Evolutionary conservation across 2,797 vertebrate species (phyloP).

Genomic region (Pipistrellus pipistrellus): DNA sequence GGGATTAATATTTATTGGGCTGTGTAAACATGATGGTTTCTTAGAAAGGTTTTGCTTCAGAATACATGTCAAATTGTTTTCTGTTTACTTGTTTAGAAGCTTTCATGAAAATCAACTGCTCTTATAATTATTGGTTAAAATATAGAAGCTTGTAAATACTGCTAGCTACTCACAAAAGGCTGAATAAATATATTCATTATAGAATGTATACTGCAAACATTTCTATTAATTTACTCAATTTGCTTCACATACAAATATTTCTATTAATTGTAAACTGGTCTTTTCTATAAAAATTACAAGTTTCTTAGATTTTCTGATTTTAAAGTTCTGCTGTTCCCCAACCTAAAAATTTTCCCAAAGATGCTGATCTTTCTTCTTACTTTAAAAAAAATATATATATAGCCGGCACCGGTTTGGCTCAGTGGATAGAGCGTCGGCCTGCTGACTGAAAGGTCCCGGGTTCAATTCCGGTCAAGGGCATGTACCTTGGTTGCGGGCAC

Average conservation of each 20-base stretch:
- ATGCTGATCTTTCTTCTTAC: not conserved
- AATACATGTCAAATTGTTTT: not conserved
- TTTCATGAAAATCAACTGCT: not conserved
- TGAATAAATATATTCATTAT: not conserved
- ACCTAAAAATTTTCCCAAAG: not conserved
- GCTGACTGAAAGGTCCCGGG: no score
- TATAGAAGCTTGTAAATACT: not conserved
- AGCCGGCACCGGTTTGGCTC: no score
- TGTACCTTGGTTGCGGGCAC: no score
- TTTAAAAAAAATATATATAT: no score
- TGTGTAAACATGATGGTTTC: conserved; percentile 15
- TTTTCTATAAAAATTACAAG: conserved; percentile 14
- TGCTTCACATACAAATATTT: not conserved
- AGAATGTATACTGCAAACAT: not conserved
- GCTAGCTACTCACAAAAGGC: not conserved
- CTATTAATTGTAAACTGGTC: not conserved
- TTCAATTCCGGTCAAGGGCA: no score
- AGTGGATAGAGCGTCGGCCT: no score
- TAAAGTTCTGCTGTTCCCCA: not conserved
- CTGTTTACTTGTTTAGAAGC: conserved; percentile 7
- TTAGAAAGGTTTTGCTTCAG: conserved; percentile 22
- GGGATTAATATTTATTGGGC: not conserved
- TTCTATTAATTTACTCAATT: not conserved
- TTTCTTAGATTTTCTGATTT: conserved; percentile 21
- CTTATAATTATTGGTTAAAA: not conserved